Percentiles rank a stretch among this genome's conserved stretches.
phyloP scores from a whole-genome alignment of 30 jellyfish, hydroid and myxozoan genomes.

The Morbakka virulenta region DNA sequence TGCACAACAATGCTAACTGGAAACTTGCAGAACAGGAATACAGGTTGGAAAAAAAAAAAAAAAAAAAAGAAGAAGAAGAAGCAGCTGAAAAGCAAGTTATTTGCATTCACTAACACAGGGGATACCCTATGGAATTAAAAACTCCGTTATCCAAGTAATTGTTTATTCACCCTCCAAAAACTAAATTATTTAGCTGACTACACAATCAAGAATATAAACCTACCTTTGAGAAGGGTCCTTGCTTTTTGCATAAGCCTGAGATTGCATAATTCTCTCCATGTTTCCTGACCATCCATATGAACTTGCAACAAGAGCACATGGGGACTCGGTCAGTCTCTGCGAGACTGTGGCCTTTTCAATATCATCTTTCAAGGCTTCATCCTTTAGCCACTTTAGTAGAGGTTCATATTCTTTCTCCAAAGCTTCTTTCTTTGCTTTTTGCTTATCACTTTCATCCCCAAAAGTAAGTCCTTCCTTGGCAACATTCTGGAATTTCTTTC shows the following conservation, averaged over 20 bases:
- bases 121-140: too few species aligned
- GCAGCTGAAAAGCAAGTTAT: too few species aligned
- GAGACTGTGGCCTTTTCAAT: conserved; percentile 95
- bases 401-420: conserved; percentile 97
- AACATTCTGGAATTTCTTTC: conserved; percentile 98
- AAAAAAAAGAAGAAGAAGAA: too few species aligned
- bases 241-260: conserved; percentile 99
- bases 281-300: conserved; percentile 99
- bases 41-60: too few species aligned
- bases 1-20: too few species aligned
- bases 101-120: too few species aligned
- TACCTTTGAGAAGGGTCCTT: conserved; percentile 98
- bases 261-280: conserved; percentile 98
- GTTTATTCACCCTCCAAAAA: too few species aligned
- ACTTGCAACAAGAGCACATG: conserved; percentile 98
- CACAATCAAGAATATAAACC: too few species aligned
- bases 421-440: conserved; percentile 80
- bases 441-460: conserved; percentile 90
- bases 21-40: too few species aligned
- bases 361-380: conserved; percentile 77
- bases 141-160: too few species aligned
- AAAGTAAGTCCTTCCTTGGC: conserved; percentile 97
- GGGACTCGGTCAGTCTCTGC: conserved; percentile 90
- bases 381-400: conserved; percentile 92
- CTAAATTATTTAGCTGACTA: too few species aligned